Base-by-base conservation (phyloP, 1,140 invertebrate species). In the Psix sp. region DNA sequence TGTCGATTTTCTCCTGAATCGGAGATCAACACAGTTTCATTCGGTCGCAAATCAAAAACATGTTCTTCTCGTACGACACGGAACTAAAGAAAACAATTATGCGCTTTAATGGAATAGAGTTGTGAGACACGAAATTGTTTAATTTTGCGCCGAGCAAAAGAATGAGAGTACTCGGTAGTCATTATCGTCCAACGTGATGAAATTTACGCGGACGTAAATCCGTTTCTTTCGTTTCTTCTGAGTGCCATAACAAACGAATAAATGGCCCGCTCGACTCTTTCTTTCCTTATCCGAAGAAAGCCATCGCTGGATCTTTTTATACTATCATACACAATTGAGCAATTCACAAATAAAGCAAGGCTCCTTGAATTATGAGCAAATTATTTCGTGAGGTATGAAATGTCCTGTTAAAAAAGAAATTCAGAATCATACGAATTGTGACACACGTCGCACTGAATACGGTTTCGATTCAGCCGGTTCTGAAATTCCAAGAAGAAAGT, bases 141-240 rank as follows among this genome's bases (percentile, higher is more conserved):
- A 71, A 76, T 63, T 68, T 72, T 21, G 40, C 57, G 63, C 72
- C 57, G 49, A 62, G 57, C 51, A 46, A 68, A 72, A 46, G 66
- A 76, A 76, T 62, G 67, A 63, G 74, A 72, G 51, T 67, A 65
- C 62, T 71, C 51, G 62, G 74, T 52, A 66, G 66, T 67, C 62
- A 71, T 76, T 76, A 74, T 65, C 72, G 62, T 62, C 66, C 62
- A 13, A 62, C 45, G 60, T 43, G 73, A 65, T 71, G 74, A 76
- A 76, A 76, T 76, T 76, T 67, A 71, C 74, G 67, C 62, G 62
- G 62, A 76, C 74, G 74, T 71, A 76, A 76, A 71, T 49, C 56
- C 56, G 73, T 70, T 70, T 66, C 52, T 42, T 60, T 46, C 54
- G 48, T 59, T 54, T 60, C 54, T 63, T 65, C 57, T 31, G 40